Evolutionary conservation across 2,113 vertebrate genomes (phyloP).

Genomic region (Aegotheles bennettii): DNA sequence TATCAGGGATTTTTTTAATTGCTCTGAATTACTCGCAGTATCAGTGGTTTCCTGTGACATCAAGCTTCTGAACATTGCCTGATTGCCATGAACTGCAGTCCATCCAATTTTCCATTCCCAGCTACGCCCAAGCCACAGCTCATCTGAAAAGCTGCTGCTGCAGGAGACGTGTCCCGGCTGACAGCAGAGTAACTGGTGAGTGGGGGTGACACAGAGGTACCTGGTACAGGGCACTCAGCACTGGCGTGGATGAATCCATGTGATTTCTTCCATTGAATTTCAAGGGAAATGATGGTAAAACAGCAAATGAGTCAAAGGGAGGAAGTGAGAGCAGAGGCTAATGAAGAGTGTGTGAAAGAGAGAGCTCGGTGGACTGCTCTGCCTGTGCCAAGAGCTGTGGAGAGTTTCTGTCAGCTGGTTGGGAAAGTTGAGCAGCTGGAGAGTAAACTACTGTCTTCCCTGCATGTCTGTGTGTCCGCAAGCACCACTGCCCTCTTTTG

Average conservation of each 20-base stretch:
- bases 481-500: slow-evolving; percentile 54
- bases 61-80: slow-evolving; percentile 24
- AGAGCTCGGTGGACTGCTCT: neutral
- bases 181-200: neutral
- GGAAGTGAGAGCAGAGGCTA: slow-evolving; percentile 41
- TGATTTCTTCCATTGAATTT: neutral
- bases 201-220: neutral
- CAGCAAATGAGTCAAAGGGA: slow-evolving; percentile 18
- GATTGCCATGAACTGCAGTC: neutral
- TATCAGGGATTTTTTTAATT: neutral
- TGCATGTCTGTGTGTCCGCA: neutral
- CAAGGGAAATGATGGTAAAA: slow-evolving; percentile 9
- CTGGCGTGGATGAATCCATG: neutral
- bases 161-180: neutral
- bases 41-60: slow-evolving; percentile 62
- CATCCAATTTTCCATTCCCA: slow-evolving; percentile 22
- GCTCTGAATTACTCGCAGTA: neutral
- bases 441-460: neutral
- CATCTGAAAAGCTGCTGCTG: neutral
- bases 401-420: slow-evolving; percentile 27
- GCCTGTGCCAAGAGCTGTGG: slow-evolving; percentile 7
- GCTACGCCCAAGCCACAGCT: slow-evolving; percentile 24
- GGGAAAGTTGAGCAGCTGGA: slow-evolving; percentile 17
- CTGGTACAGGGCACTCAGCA: neutral
- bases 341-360: slow-evolving; percentile 15